These are phyloP conservation scores for Anticlea derivata DNA, from an alignment of 2,888 invertebrate species.

Conservation along the genomic window DNA sequence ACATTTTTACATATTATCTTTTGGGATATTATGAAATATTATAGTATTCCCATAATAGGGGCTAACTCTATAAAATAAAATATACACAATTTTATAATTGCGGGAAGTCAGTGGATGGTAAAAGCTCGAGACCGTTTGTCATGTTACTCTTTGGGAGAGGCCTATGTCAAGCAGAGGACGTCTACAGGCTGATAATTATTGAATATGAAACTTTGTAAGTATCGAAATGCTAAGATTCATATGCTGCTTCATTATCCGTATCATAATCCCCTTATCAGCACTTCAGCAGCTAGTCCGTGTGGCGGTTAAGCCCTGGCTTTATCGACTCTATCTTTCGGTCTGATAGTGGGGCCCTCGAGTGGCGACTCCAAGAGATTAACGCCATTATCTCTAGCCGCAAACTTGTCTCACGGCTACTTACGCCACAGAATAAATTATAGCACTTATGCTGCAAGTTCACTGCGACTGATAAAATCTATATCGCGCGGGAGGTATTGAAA, in stretches of 20 bases:
- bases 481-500: neutral
- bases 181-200: no score
- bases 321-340: conserved; percentile 60
- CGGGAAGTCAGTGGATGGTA: no score
- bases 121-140: no score
- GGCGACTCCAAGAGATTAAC: conserved; percentile 64
- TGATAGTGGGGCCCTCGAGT: conserved; percentile 50
- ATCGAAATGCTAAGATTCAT: neutral
- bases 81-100: no score
- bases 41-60: no score
- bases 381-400: conserved; percentile 61
- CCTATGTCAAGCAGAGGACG: no score
- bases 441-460: neutral
- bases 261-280: conserved; percentile 36
- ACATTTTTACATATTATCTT: no score
- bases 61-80: no score
- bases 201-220: no score
- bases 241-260: neutral
- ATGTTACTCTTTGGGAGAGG: no score
- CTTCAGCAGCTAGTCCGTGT: conserved; percentile 41
- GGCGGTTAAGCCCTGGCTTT: conserved; percentile 60
- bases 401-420: conserved; percentile 63
- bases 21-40: no score
- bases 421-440: conserved; percentile 19
- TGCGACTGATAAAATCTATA: neutral